Conservation (phyloP, 2,113 vertebrate species). For the Labeo catla region DNA sequence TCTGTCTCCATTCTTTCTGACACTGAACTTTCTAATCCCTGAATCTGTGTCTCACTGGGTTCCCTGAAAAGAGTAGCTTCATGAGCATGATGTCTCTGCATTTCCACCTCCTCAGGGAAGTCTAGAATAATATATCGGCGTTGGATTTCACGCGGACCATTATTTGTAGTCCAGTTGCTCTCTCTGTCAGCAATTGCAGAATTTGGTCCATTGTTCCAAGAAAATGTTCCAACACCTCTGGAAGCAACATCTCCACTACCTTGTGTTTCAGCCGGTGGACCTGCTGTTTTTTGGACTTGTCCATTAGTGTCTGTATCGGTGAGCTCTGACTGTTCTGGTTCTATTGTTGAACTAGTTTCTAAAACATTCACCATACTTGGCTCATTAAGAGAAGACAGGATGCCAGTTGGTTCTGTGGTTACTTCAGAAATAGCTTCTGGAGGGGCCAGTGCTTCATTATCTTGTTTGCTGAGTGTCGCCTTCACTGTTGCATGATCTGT, state of each 20-base stretch:
- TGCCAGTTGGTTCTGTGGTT: background rate
- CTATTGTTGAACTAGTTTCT: background rate
- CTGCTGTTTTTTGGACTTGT: background rate
- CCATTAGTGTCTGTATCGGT: background rate
- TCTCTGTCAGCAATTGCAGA: background rate
- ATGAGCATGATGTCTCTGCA: conserved; percentile 5
- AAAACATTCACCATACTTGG: background rate
- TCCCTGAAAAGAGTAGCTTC: conserved; percentile 24
- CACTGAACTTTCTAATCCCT: background rate
- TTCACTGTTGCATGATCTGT: conserved; percentile 11
- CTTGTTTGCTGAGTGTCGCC: background rate
- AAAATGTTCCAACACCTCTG: conserved; percentile 22
- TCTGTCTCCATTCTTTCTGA: conserved; percentile 7
- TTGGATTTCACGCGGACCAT: conserved; percentile 50
- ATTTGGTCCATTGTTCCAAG: conserved; percentile 30
- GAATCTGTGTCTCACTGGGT: background rate
- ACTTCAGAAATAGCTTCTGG: background rate
- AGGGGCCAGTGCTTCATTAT: background rate
- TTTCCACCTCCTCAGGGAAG: conserved; percentile 12
- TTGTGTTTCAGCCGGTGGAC: conserved; percentile 7
- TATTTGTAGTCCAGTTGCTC: conserved; percentile 8
- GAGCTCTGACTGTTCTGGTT: conserved; percentile 15
- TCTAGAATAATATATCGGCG: conserved; percentile 65
- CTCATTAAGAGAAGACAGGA: conserved; percentile 1
- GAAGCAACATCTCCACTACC: background rate